Base-by-base conservation (phyloP, 1,140 invertebrate species). In the Eumeta japonica region DNA sequence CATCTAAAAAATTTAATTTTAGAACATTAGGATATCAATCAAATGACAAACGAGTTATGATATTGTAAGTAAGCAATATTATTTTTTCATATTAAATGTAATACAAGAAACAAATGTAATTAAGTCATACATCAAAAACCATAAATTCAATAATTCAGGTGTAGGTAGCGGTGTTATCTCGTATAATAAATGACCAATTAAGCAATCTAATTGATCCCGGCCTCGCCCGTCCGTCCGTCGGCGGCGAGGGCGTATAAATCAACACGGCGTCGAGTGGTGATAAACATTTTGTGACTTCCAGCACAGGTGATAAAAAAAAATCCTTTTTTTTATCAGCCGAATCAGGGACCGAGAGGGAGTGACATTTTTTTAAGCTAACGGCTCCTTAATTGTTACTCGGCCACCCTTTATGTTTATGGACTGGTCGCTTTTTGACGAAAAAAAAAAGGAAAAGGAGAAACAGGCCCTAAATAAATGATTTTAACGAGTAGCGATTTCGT, bases 271-370 rank as follows among this genome's bases (percentile, higher is more conserved):
- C 50, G 55, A 71, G 66, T 67, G 56, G 65, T 57, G 66, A 74
- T 74, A 71, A 74, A 74, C 63, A 67, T 70, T 70, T 70, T 71
- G 60, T 73, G 65, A 67, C 64, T 71, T 62, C 62, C 56, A 71
- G 52, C 43, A 50, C 66, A 74, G 64, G 66, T 71, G 66, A 74
- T 67, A 71, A 70, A 71, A 70, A n/a, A 62, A 43, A 54, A 52
- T 39, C 58, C 58, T 45, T 48, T 68, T 64, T 68, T 65, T 37
- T 50, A 49, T 50, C 39, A 52, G 48, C 10, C 7, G 13, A 30
- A 12, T 13, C 12, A 10, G 5, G 4, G 13, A 14, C 10, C 10
- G 13, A 5, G 28, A 58, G 65, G 60, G 65, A 65, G 62, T 70
- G 70, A 74, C 66, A 71, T 72, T 74, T 74, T 72, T 71, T 70